Evolutionary conservation across 1,140 invertebrate species (phyloP).

Genomic region (Cataglyphis hispanica): DNA sequence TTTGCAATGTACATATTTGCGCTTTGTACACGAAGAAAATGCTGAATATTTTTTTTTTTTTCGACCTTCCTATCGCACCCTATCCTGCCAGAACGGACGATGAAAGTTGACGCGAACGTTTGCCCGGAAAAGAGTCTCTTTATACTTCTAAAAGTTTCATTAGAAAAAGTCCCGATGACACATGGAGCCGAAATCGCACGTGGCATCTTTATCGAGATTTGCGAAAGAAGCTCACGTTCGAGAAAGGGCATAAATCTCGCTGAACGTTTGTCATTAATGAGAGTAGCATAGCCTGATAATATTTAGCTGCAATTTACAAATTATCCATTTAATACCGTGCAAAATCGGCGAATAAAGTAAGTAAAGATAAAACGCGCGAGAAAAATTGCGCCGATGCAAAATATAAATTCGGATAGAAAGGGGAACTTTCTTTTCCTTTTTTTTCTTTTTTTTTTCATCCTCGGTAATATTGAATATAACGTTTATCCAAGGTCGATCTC

Average conservation of each 20-base stretch:
- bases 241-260: slow-evolving; percentile 14
- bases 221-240: background rate
- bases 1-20: background rate
- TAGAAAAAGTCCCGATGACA: background rate
- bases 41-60: background rate
- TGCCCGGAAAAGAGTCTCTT: slow-evolving; percentile 12
- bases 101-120: background rate
- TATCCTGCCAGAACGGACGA: background rate
- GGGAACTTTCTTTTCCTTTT: background rate
- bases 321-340: too few relatives aligned
- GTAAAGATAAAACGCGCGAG: background rate
- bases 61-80: background rate
- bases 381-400: background rate
- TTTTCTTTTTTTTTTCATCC: background rate
- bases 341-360: background rate
- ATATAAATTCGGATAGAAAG: background rate
- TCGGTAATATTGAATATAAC: slow-evolving; percentile 46
- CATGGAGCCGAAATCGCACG: background rate
- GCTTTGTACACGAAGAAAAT: background rate
- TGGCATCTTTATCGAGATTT: background rate
- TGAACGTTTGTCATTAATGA: slow-evolving; percentile 30
- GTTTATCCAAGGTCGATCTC: background rate
- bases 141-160: slow-evolving; percentile 10
- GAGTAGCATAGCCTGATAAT: background rate
- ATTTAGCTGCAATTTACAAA: slow-evolving; percentile 14